Percentiles rank a stretch among this genome's conserved stretches.
Evolutionary conservation across 2,797 vertebrate species (phyloP).

Genomic region (Halcyon leucocephala): DNA sequence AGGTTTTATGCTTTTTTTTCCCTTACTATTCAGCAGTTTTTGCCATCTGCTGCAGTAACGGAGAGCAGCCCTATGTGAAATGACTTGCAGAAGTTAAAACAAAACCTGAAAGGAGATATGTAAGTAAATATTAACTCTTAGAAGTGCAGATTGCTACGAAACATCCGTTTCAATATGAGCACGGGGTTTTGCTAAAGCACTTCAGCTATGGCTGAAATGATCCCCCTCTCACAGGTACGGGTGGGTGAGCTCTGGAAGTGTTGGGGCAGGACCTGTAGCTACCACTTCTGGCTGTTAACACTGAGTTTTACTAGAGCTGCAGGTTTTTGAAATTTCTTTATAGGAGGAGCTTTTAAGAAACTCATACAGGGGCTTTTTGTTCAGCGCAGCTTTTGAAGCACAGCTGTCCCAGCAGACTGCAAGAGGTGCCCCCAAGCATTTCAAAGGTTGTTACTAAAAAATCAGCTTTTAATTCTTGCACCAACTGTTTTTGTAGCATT

Average conservation of each 20-base stretch:
- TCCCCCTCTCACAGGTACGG: not conserved
- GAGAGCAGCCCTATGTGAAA: not conserved
- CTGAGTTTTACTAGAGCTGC: not conserved
- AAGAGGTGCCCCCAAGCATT: fast-evolving
- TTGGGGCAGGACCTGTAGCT: not conserved
- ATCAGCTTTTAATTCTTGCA: not conserved
- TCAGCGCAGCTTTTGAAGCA: not conserved
- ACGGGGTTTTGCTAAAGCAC: not conserved
- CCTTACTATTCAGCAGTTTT: slow-evolving; percentile 21
- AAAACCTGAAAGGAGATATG: not conserved
- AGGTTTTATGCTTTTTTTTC: not conserved
- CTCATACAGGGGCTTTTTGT: not conserved
- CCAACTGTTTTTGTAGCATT: not conserved
- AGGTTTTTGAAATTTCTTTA: not conserved
- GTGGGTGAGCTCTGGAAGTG: not conserved
- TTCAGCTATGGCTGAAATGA: not conserved
- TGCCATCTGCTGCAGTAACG: not conserved
- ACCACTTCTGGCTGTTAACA: not conserved
- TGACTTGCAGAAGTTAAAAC: not conserved
- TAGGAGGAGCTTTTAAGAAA: not conserved
- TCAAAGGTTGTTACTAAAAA: not conserved
- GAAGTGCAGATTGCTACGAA: not conserved
- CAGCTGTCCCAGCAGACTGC: not conserved
- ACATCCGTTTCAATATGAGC: not conserved
- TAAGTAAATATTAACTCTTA: not conserved